Conservation (phyloP, 1,140 invertebrate species). For the Calephelis nemesis region DNA sequence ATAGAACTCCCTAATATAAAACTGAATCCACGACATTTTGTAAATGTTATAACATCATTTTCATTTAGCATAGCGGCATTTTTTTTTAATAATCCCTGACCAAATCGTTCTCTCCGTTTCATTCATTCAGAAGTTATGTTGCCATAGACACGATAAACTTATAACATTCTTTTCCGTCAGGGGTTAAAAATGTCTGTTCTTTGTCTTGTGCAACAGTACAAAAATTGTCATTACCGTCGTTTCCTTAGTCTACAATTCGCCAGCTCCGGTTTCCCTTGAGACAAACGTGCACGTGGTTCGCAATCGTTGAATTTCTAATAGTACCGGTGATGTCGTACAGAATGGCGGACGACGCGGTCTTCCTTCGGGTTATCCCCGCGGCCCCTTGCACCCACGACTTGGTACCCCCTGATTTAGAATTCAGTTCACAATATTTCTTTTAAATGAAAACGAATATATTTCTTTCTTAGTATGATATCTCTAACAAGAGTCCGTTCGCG, state of each 20-base stretch:
- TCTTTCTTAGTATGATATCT: too few species aligned
- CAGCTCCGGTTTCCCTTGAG: constrained; percentile 9
- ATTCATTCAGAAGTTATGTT: too few species aligned
- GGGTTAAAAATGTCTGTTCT: too few species aligned
- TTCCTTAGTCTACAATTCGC: not conserved
- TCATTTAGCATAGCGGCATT: too few species aligned
- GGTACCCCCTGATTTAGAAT: constrained; percentile 16
- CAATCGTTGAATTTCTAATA: constrained; percentile 50
- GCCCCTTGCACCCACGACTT: not conserved
- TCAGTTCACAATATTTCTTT: constrained; percentile 12
- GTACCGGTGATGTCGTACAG: constrained; percentile 22
- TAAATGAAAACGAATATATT: not conserved
- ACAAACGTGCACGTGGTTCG: constrained; percentile 19
- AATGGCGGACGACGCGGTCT: not conserved
- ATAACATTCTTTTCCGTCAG: too few species aligned
- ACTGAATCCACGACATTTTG: too few species aligned
- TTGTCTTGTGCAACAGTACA: not conserved
- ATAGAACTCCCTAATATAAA: too few species aligned
- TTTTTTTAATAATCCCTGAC: too few species aligned
- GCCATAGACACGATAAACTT: too few species aligned
- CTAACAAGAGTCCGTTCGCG: too few species aligned
- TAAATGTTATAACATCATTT: too few species aligned
- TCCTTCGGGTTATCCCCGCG: constrained; percentile 19
- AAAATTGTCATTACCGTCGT: not conserved
- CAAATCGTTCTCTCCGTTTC: too few species aligned